Base-by-base conservation (phyloP, 1,140 invertebrate species). In the Cotesia vestalis region DNA sequence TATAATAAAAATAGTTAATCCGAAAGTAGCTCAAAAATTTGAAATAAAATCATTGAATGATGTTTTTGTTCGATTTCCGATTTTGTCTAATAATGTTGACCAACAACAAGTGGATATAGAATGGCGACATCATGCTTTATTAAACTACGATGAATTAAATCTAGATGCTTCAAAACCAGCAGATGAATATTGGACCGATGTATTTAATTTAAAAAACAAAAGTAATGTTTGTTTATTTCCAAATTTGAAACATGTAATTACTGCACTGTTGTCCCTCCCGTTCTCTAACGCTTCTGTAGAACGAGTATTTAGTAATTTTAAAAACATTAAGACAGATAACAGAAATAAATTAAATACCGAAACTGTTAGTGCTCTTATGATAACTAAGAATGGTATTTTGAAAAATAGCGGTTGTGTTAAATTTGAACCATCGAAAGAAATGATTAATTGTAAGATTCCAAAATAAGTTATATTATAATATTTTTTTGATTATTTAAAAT, bases 11-110 rank as follows among this genome's bases (percentile, higher is more conserved):
- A 70, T 70, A 46, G 51, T 73, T 11, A 27, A 73, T 35, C 74
- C 71, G 34, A 14, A 14, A 12, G 51, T 46, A n/a, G 74, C 64
- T 36, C 60, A 66, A 9, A 11, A 51, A 14, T 70, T 69, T 34
- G 9, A 59, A 35, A 55, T 20, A n/a, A 52, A 55, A 64, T 60
- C 40, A 35, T 38, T 69, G 4, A 70, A 51, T 53, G 20, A 57
- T 36, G 40, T 71, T 52, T 17, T 73, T 27, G 46, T 62, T n/a
- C 64, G 64, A 73, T 77, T 75, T 52, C 70, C 71, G n/a, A 59
- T 71, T 17, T 20, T 71, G 53, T 52, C 34, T 27, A 2, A 62
- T 4, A 51, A 11, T 71, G 63, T 76, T 9, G 59, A 71, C 46
- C 11, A n/a, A 11, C 61, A 74, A 63, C 60, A 40, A 66, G 36